Conservation (phyloP, 2,113 vertebrate species). For the Gulo gulo region DNA sequence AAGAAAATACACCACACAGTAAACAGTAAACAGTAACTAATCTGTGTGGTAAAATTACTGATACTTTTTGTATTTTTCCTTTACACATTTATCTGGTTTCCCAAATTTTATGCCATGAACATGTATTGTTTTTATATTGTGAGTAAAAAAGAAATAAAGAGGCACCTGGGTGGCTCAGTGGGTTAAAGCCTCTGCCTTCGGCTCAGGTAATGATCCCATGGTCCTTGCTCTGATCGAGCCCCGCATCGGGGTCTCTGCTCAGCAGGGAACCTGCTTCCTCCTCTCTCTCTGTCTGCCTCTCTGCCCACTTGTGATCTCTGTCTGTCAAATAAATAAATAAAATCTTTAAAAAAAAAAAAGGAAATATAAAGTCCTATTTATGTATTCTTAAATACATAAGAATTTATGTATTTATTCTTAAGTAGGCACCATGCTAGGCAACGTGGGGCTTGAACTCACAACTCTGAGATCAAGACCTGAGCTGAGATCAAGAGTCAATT, state of each 20-base stretch:
- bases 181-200: no score
- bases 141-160: not conserved
- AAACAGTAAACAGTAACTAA: not conserved
- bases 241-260: no score
- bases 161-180: no score
- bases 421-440: not conserved
- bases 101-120: not conserved
- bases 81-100: not conserved
- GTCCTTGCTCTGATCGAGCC: no score
- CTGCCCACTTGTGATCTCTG: no score
- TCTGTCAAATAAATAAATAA: no score
- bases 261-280: no score
- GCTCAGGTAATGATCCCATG: no score
- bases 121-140: not conserved
- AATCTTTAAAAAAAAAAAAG: not conserved
- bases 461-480: not conserved
- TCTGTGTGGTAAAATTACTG: not conserved
- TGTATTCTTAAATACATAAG: not conserved
- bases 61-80: not conserved
- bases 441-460: not conserved
- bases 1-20: not conserved
- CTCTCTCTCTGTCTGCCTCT: no score
- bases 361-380: not conserved
- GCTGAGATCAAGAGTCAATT: not conserved
- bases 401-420: not conserved